These are phyloP conservation scores for Drosophila teissieri DNA, from an alignment of 1,140 invertebrate genomes.

Conservation along the genomic window DNA sequence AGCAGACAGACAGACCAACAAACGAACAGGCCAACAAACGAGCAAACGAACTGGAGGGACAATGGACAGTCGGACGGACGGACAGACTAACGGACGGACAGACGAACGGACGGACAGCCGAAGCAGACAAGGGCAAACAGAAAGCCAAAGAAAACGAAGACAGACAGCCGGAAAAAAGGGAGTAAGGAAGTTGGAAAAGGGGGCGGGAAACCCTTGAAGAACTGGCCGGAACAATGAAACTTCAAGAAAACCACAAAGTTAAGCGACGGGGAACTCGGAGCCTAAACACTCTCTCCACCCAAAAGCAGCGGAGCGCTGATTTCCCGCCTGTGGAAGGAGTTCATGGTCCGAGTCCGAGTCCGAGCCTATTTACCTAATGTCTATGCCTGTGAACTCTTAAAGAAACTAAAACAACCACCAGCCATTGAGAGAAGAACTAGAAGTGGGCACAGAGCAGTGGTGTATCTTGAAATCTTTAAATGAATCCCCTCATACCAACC, in stretches of 20 bases:
- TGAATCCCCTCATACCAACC: too few species aligned
- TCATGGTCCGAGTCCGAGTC: background rate
- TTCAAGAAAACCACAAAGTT: slow-evolving; percentile 48
- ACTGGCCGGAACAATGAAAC: slow-evolving; percentile 41
- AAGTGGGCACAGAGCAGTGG: background rate
- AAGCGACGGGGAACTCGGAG: slow-evolving; percentile 1
- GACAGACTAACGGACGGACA: background rate
- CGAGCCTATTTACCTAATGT: slow-evolving; percentile 5
- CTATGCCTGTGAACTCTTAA: background rate
- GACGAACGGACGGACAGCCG: slow-evolving; percentile 3
- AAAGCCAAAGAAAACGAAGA: slow-evolving; percentile 3
- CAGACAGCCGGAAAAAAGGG: slow-evolving; percentile 11
- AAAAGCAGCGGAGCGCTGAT: slow-evolving; percentile 33
- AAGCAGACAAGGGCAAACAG: slow-evolving; percentile 23
- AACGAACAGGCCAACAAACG: slow-evolving; percentile 13
- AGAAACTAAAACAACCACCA: background rate
- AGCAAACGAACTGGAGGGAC: slow-evolving; percentile 8
- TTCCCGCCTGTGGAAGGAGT: slow-evolving; percentile 2
- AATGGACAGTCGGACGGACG: background rate
- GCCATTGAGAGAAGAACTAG: background rate
- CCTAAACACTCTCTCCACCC: slow-evolving; percentile 18
- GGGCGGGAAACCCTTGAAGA: slow-evolving; percentile 41
- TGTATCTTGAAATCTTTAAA: too few species aligned
- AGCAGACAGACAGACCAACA: slow-evolving; percentile 12
- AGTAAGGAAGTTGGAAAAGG: background rate